Base-by-base conservation (phyloP, 2,797 vertebrate species). In the Neoniphon sammara region DNA sequence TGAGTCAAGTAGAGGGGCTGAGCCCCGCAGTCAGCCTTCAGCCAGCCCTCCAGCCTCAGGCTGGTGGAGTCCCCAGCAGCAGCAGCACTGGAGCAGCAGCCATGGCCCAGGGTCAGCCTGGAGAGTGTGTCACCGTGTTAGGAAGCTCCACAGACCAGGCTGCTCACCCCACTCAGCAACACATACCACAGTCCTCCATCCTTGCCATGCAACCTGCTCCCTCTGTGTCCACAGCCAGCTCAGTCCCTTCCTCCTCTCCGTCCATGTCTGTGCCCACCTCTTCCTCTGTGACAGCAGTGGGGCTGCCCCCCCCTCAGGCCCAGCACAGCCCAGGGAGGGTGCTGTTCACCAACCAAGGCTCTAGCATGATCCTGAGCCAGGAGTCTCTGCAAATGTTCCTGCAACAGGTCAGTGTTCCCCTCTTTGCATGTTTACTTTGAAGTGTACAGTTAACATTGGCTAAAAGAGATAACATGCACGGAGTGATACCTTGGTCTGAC, bases 321-420 rank as follows among this genome's bases (percentile, higher is more conserved):
- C 93, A 94, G 75, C 92, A 94, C 84, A 97, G 96, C 84, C 96
- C 96, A 0, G 96, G 97, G 74, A 96, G 97, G 87, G 94, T 98
- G 60, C 78, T 95, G 70, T 94, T 97, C 85, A 94, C 96, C 44
- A 96, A 95, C 77, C 90, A 94, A 18, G 79, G 95, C 4, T 61
- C 95, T 2, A 93, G 95, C 47, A 93, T 96, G 75, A 94, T 96
- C 89, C 88, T 98, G 75, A 96, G 94, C 90, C 97, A 96, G 86
- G 97, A 99, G 59, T 94, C 96, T 69, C 93, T 98, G 80, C 96
- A 97, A 86, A 96, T 98, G 96, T 97, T 99, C 91, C 94, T 98
- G 57, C 97, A 98, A 71, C 97, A 98, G 97, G 97, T 96, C 91
- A 94, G 93, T 91, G 31, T 42, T 20, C 7, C 30, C 25, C 36